Conservation (phyloP, 2,888 invertebrate species). For the Diaphora mendica region DNA sequence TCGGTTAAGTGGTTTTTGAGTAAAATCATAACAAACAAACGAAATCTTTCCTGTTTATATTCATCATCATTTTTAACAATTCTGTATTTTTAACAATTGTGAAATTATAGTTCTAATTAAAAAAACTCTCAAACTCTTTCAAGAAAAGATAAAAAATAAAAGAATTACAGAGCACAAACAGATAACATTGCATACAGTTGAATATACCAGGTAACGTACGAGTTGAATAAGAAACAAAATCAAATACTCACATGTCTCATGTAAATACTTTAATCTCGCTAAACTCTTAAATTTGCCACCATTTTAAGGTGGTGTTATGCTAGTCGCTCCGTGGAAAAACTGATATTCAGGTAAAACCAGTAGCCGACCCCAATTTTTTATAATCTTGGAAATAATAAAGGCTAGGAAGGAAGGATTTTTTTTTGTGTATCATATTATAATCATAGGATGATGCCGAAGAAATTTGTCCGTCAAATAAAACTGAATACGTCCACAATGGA, state of each 20-base stretch:
- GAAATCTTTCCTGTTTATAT: too few relatives aligned
- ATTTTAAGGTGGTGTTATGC: conserved; percentile 21
- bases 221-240: neutral
- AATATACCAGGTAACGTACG: neutral
- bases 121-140: neutral
- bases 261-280: neutral
- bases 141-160: neutral
- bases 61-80: too few relatives aligned
- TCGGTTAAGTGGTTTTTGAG: too few relatives aligned
- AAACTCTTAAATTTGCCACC: conserved; percentile 34
- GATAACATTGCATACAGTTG: neutral
- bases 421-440: too few relatives aligned
- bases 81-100: too few relatives aligned
- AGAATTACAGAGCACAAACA: neutral
- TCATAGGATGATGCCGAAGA: neutral
- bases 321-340: too few relatives aligned
- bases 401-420: too few relatives aligned
- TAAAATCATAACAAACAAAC: too few relatives aligned
- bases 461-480: neutral
- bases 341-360: too few relatives aligned
- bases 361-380: too few relatives aligned
- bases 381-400: too few relatives aligned
- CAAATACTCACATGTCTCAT: neutral
- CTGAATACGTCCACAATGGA: too few relatives aligned
- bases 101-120: neutral